Evolutionary conservation across 2,888 invertebrate genomes (phyloP), one percentile per base, ranked within the genome.

Genomic region (Pandemis heparana): DNA sequence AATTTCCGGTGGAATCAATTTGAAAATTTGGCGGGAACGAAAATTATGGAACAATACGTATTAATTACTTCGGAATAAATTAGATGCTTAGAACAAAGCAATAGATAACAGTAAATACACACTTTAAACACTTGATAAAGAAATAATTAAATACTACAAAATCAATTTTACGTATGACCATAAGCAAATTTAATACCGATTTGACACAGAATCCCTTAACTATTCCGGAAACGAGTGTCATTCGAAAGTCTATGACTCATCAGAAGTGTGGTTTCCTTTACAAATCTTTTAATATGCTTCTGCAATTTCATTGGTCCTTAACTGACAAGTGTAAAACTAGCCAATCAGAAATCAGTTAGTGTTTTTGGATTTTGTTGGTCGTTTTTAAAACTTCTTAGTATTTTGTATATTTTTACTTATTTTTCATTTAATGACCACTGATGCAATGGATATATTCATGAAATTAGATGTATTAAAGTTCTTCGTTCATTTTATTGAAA

Each of bases 221-320:
- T 90, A 89, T 88, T 87, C 94, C 94, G 94, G 94, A 94, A 94
- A 92, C 91, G 92, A 92, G 94, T 94, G 94, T 94, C 94, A 91
- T 78, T 87, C 87, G 82, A 87, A 87, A 89, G 89, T 91, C 89
- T 92, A 92, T 93, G 93, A 93, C 92, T 94, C 93, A 94, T 89
- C 89, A 80, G 75, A 83, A 83, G 79, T 88, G 79, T 79, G 85
- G 77, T 90, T 86, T 89, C 83, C 72, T 79, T 87, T 85, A 83
- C 85, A 80, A 78, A 79, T 77, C 76, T 63, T 43, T 64, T n/a
- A 56, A 48, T 14, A 51, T 2, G 70, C 14, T 75, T 12, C 76
- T 70, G 10, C 18, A 18, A 65, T 80, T 16, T 71, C 69, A 82
- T 82, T 84, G 82, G 81, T 39, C 60, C 43, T 69, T 69, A 72